Evolutionary conservation across 2,113 vertebrate species (phyloP), one percentile per base, ranked within the genome.

Genomic region (Hirundichthys speculiger): DNA sequence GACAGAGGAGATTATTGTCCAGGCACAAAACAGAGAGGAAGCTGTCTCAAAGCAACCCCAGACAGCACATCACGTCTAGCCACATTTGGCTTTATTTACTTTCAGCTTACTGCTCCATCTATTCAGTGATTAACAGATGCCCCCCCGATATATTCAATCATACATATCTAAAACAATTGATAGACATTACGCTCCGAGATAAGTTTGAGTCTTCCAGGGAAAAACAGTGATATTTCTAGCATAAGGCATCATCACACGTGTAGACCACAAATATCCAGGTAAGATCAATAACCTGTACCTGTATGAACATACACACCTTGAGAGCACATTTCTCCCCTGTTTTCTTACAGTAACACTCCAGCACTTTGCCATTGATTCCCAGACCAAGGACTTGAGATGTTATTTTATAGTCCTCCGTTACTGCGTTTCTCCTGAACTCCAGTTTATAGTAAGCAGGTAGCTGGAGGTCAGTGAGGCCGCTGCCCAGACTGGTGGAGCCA

Each of bases 341-440:
- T 56, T 50, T 78, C 81, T 90, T 89, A 73, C 87, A 86, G 14
- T 68, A 85, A 50, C 89, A 90, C 41, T 88, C 86, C 70, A 90
- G 42, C 34, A 90, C 89, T 75, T 88, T 89, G 3, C 89, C 89
- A 38, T 84, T 90, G 59, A 89, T 87, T 2, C 89, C 89, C 56
- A 84, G 63, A 21, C 89, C 89, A 1, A 90, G 87, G 0, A 89
- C 87, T 75, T 86, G 75, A 1, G 87, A 8, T 19, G 89, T 90
- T 52, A 89, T 53, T 19, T 84, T 87, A 38, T 88, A 90, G 42
- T 89, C 89, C 4, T 89, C 87, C 3, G 86, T 88, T 59, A 90
- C 87, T 1, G 87, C 65, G 5, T 84, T 45, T 52, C 73, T 83
- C 50, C 18, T 80, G 40, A 90, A 86, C 41, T 87, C 80, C 58